Evolutionary conservation across 2,113 vertebrate species (phyloP), one percentile per base, ranked within the genome.

Genomic region (Columbina picui): DNA sequence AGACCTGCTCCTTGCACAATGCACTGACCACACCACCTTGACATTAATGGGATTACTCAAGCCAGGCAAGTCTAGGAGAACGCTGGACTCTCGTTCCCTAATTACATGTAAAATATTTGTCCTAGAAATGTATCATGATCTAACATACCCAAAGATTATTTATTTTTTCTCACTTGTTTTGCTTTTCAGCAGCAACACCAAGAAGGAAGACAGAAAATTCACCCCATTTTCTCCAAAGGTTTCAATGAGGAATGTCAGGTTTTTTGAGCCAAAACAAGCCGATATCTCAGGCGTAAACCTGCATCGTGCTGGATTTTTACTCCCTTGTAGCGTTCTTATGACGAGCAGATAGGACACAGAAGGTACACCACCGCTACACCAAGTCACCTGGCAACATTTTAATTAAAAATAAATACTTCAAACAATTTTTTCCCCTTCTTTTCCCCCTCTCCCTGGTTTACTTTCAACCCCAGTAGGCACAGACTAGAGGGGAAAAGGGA

Each of bases 401-500:
- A 84, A 94, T 91, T 92, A 77, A 74, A 93, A 82, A 55, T 0
- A 57, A 93, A 39, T 59, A 16, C 27, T 47, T 94, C 65, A 38
- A 80, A 80, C 27, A 53, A 45, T 75, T 52, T 74, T 65, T 69
- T 19, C 20, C 32, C 70, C 20, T 56, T 41, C 20, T 56, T 59
- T 63, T 25, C 2, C 4, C 25, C 26, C 17, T 7, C 39, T 69
- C 29, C 65, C 50, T 89, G 49, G 93, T 70, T 81, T 75, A 32
- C 68, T 91, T 93, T 94, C 70, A 89, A 89, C 41, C n/a, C 53
- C 36, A 5, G 74, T 63, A 93, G 84, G 84, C 91, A 82, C n/a
- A 82, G 78, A 94, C 50, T 6, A n/a, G 45, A 87, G 59, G 63
- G 81, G 93, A 90, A 84, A 89, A 89, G 57, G 92, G 79, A 92